These are phyloP conservation scores for Cassiopea xamachana DNA, from an alignment of 30 jellyfish, hydroid and myxozoan genomes.

Conservation along the genomic window DNA sequence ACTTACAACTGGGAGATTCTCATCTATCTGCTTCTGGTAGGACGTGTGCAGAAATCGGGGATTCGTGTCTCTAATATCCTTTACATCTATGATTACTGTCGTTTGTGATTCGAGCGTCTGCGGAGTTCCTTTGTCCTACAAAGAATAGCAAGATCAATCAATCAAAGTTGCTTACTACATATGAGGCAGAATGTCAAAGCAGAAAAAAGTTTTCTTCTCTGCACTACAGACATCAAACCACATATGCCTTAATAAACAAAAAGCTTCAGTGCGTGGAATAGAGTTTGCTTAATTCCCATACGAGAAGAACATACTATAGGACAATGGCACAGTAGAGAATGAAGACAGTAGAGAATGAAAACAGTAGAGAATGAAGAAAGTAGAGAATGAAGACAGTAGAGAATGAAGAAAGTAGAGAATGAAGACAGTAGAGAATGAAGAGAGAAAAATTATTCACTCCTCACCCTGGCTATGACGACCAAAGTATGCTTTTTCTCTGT, in stretches of 20 bases:
- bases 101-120: conserved; percentile 64
- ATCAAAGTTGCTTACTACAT: not conserved
- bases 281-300: no score
- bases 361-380: no score
- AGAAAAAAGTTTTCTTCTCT: no score
- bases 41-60: conserved; percentile 69
- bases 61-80: conserved; percentile 53
- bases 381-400: no score
- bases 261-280: no score
- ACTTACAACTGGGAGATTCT: conserved; percentile 66
- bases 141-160: not conserved
- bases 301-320: no score
- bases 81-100: conserved; percentile 60
- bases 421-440: not conserved
- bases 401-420: no score
- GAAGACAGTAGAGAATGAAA: no score
- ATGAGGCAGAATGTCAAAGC: no score
- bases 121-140: conserved; percentile 70
- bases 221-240: no score
- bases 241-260: no score
- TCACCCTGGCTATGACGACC: conserved; percentile 67
- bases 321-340: no score
- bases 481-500: conserved; percentile 59
- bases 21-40: conserved; percentile 54
- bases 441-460: not conserved